These are phyloP conservation scores for Pissodes strobi DNA, from an alignment of 1,140 invertebrate genomes.

Conservation along the genomic window DNA sequence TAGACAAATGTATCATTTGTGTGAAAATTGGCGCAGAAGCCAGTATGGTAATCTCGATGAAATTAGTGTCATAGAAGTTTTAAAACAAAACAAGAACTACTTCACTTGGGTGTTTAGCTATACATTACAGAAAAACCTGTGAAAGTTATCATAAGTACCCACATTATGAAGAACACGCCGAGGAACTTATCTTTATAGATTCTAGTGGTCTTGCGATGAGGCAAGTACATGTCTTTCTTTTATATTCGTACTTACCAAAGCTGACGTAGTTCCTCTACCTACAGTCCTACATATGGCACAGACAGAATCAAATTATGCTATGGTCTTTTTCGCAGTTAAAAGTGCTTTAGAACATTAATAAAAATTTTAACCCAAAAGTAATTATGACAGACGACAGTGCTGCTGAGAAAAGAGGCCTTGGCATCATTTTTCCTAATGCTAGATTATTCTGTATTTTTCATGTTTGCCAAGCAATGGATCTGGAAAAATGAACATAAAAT, in stretches of 20 bases:
- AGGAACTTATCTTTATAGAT: constrained; percentile 11
- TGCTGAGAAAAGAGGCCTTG: constrained; percentile 10
- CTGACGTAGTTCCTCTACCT: constrained; percentile 11
- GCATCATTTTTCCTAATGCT: constrained; percentile 2
- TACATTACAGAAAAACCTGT: constrained; percentile 8
- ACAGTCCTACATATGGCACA: constrained; percentile 10
- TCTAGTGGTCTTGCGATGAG: not conserved
- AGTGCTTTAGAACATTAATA: no score
- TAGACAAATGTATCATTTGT: not conserved
- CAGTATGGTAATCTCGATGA: constrained; percentile 4
- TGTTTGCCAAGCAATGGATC: no score
- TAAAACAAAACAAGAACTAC: not conserved
- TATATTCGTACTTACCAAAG: constrained; percentile 10
- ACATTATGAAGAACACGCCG: constrained; percentile 6
- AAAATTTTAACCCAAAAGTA: not conserved
- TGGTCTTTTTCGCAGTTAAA: not conserved
- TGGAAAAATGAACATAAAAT: constrained; percentile 11
- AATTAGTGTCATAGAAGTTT: not conserved
- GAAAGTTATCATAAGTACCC: constrained; percentile 6
- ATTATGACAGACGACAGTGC: constrained; percentile 8
- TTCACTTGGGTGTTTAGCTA: not conserved
- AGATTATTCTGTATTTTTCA: constrained; percentile 11
- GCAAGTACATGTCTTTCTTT: constrained; percentile 5
- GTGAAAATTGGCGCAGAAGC: not conserved
- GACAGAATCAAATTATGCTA: constrained; percentile 15